phyloP scores from a whole-genome alignment of 2,797 vertebrate genomes.

The Schizopygopsis pylzovi region DNA sequence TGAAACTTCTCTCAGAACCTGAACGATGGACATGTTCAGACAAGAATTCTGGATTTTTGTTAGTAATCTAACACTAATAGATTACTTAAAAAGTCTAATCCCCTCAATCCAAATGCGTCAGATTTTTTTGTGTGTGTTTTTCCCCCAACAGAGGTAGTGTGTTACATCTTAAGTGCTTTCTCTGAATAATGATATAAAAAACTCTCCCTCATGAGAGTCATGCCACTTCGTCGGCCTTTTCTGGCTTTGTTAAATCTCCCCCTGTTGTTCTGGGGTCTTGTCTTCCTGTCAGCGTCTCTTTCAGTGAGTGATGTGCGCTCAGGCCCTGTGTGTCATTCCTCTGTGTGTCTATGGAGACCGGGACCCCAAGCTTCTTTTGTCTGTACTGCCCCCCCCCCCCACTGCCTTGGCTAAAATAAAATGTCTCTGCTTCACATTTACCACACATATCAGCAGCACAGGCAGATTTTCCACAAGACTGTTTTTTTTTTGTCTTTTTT shows the following conservation, averaged over 20 bases:
- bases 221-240: not conserved
- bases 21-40: slow-evolving; percentile 65
- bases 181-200: slow-evolving; percentile 33
- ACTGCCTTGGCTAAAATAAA: slow-evolving; percentile 31
- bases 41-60: slow-evolving; percentile 51
- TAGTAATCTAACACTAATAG: slow-evolving; percentile 58
- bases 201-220: slow-evolving; percentile 36
- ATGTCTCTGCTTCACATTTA: slow-evolving; percentile 5
- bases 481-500: not conserved
- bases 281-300: slow-evolving; percentile 60
- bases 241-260: slow-evolving; percentile 36
- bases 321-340: slow-evolving; percentile 71
- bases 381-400: not conserved
- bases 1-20: slow-evolving; percentile 59
- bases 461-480: slow-evolving; percentile 4
- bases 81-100: slow-evolving; percentile 52
- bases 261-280: slow-evolving; percentile 46
- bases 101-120: not conserved
- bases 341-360: slow-evolving; percentile 69
- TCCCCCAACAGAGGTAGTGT: slow-evolving; percentile 17
- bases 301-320: slow-evolving; percentile 54
- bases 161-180: not conserved
- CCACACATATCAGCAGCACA: slow-evolving; percentile 4
- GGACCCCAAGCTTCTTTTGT: slow-evolving; percentile 45
- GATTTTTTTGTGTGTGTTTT: not conserved